These are phyloP conservation scores for Calcarius ornatus DNA, from an alignment of 2,113 vertebrate species.

Conservation along the genomic window DNA sequence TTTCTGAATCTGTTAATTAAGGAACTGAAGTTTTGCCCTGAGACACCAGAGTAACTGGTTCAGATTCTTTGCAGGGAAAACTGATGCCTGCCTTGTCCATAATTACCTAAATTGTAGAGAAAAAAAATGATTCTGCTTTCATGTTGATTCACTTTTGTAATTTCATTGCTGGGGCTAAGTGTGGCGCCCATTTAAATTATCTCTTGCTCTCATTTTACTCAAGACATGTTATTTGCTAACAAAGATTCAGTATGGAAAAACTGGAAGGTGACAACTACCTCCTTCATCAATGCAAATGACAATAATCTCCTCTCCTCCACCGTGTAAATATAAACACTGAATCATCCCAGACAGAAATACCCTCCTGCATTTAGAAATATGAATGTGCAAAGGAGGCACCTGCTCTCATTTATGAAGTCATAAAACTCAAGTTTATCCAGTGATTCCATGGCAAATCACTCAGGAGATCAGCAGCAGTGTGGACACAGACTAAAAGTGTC, in stretches of 20 bases:
- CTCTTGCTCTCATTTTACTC: conserved; percentile 27
- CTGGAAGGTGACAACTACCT: conserved; percentile 46
- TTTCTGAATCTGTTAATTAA: conserved; percentile 59
- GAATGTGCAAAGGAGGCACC: background rate
- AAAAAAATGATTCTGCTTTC: conserved; percentile 30
- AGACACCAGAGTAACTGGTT: conserved; percentile 21
- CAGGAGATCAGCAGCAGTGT: background rate
- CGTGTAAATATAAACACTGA: conserved; percentile 45
- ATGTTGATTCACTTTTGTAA: conserved; percentile 57
- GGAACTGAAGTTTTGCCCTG: conserved; percentile 34
- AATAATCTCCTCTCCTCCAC: conserved; percentile 46
- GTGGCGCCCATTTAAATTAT: conserved; percentile 34
- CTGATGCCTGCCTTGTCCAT: conserved; percentile 21
- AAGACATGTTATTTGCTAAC: conserved; percentile 48
- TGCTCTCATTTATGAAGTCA: background rate
- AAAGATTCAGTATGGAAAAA: conserved; percentile 44
- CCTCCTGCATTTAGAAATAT: conserved; percentile 10
- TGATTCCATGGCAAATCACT: background rate
- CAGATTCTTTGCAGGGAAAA: background rate
- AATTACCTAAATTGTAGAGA: conserved; percentile 46
- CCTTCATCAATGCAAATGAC: conserved; percentile 47
- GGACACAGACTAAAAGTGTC: background rate
- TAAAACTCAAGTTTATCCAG: background rate
- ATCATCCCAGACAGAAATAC: conserved; percentile 33
- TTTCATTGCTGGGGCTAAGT: conserved; percentile 13